These are phyloP conservation scores for Platycnemis pennipes DNA, from an alignment of 2,888 invertebrate genomes.

Conservation along the genomic window DNA sequence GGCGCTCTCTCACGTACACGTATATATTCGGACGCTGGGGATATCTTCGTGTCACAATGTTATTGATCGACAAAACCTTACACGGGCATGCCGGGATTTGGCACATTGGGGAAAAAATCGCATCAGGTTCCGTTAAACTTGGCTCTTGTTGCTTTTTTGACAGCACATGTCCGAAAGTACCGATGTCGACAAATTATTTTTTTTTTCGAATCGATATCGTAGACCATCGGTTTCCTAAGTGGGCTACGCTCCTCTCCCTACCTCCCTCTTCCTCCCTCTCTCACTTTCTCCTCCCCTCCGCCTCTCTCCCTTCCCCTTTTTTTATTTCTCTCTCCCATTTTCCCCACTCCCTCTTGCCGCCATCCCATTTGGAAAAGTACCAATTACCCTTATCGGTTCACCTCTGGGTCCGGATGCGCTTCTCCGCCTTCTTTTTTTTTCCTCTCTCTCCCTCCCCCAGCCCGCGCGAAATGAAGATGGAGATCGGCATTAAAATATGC, in stretches of 20 bases:
- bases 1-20: conserved; percentile 19
- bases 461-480: neutral
- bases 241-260: neutral
- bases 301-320: neutral
- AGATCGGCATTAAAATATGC: neutral
- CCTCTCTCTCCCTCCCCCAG: neutral
- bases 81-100: conserved; percentile 17
- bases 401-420: neutral
- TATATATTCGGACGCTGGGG: conserved; percentile 20
- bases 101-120: conserved; percentile 11
- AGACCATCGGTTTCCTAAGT: conserved; percentile 31
- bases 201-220: conserved; percentile 16
- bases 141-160: neutral
- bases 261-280: neutral
- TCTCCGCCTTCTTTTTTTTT: neutral
- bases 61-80: conserved; percentile 29
- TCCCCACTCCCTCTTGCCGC: neutral
- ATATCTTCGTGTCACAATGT: conserved; percentile 36
- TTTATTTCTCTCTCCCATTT: neutral
- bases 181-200: neutral
- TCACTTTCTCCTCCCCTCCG: neutral
- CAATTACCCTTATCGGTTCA: conserved; percentile 13
- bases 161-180: conserved; percentile 25
- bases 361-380: conserved; percentile 14
- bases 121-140: conserved; percentile 25